Evolutionary conservation across 2,888 invertebrate species (phyloP).

Genomic region (Pandemis heparana): DNA sequence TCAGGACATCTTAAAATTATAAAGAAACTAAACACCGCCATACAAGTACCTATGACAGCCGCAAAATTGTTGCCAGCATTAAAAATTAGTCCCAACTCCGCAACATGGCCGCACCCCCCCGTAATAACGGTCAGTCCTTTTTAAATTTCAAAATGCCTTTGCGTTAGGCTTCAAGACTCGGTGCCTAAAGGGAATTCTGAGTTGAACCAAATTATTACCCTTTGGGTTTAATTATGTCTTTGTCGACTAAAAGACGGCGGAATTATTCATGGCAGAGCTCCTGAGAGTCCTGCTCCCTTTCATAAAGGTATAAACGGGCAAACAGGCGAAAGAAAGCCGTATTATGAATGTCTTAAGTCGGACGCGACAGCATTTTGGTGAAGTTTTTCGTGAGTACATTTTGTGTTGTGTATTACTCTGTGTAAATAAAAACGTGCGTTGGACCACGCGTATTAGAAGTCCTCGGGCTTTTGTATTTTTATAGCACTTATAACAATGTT

Average conservation of each 20-base stretch:
- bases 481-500: neutral
- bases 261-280: conserved; percentile 17
- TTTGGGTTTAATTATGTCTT: conserved; percentile 78
- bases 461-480: neutral
- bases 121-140: too few relatives aligned
- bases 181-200: conserved; percentile 65
- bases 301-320: neutral
- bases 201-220: conserved; percentile 67
- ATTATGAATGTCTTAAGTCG: neutral
- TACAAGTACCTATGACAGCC: too few relatives aligned
- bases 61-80: too few relatives aligned
- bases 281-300: neutral
- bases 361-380: neutral
- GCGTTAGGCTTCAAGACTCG: conserved; percentile 22
- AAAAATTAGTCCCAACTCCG: too few relatives aligned
- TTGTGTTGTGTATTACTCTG: neutral
- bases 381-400: neutral
- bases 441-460: neutral
- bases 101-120: too few relatives aligned
- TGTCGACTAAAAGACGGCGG: conserved; percentile 59
- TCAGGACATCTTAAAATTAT: too few relatives aligned
- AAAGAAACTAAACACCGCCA: too few relatives aligned
- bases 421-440: neutral
- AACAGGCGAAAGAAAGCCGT: neutral
- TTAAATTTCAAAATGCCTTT: too few relatives aligned